Evolutionary conservation across 2,888 invertebrate species (phyloP).

Genomic region (Dynastes tityus): DNA sequence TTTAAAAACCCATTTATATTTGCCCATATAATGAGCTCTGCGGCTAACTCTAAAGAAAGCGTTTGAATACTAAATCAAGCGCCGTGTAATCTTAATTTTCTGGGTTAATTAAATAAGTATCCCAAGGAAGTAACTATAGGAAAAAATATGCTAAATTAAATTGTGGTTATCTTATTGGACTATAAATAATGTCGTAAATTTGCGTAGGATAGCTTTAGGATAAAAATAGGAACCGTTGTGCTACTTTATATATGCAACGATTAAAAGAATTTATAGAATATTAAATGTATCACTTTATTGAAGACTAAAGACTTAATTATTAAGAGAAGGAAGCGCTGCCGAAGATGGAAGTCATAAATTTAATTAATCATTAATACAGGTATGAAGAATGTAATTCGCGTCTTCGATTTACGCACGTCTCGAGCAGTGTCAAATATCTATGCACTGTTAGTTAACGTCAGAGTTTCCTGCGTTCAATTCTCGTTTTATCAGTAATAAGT

Average conservation of each 20-base stretch:
- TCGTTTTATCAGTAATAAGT: not conserved
- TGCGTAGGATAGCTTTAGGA: not conserved
- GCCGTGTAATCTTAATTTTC: constrained; percentile 19
- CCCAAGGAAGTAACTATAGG: constrained; percentile 9
- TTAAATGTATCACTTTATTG: not conserved
- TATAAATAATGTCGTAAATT: not conserved
- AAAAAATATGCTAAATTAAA: not conserved
- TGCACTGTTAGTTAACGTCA: not conserved
- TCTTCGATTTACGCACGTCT: not conserved
- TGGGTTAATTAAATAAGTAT: constrained; percentile 16
- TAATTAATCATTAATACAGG: constrained; percentile 8
- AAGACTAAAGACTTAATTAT: not conserved
- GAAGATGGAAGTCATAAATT: constrained; percentile 23
- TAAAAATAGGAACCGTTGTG: not conserved
- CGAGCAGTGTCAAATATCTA: constrained; percentile 18
- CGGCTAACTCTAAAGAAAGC: constrained; percentile 27
- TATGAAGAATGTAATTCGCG: not conserved
- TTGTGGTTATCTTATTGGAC: constrained; percentile 13
- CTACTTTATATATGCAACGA: not conserved
- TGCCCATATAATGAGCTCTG: constrained; percentile 14
- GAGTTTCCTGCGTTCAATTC: not conserved
- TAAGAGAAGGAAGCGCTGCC: constrained; percentile 1
- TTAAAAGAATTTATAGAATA: not conserved
- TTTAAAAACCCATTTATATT: constrained; percentile 17
- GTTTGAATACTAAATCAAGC: constrained; percentile 25